Evolutionary conservation across 2,888 invertebrate genomes (phyloP).

Genomic region (Hypomecis atomaria): DNA sequence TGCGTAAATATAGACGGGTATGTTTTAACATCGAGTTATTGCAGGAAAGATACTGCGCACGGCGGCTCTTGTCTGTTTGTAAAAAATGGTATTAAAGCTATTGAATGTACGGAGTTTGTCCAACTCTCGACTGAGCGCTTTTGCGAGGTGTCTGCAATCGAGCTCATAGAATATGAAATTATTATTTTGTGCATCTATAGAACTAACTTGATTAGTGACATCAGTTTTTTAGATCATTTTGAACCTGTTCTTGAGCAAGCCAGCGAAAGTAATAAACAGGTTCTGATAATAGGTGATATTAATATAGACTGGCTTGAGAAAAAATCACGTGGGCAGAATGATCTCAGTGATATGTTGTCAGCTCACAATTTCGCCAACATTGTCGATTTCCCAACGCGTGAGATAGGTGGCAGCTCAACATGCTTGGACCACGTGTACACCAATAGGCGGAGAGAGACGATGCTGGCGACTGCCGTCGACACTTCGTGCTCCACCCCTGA

Average conservation of each 20-base stretch:
- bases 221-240: not conserved
- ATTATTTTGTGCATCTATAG: not conserved
- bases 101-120: not conserved
- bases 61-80: not conserved
- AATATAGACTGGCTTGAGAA: not conserved
- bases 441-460: too few species aligned
- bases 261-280: not conserved
- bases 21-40: not conserved
- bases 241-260: constrained; percentile 1
- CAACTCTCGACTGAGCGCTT: not conserved
- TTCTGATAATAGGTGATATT: not conserved
- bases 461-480: too few species aligned
- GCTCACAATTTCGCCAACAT: too few species aligned
- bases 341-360: too few species aligned
- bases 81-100: not conserved
- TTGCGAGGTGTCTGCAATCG: not conserved
- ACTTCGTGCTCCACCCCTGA: too few species aligned
- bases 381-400: too few species aligned
- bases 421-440: too few species aligned
- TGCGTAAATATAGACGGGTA: not conserved
- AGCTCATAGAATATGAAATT: not conserved
- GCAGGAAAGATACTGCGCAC: not conserved
- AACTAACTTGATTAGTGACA: not conserved
- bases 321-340: not conserved
- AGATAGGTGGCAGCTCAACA: too few species aligned